A percentile compares a stretch with the other conserved stretches of the same genome.
Conservation (phyloP, 2,797 vertebrate species). For the Erithacus rubecula region DNA sequence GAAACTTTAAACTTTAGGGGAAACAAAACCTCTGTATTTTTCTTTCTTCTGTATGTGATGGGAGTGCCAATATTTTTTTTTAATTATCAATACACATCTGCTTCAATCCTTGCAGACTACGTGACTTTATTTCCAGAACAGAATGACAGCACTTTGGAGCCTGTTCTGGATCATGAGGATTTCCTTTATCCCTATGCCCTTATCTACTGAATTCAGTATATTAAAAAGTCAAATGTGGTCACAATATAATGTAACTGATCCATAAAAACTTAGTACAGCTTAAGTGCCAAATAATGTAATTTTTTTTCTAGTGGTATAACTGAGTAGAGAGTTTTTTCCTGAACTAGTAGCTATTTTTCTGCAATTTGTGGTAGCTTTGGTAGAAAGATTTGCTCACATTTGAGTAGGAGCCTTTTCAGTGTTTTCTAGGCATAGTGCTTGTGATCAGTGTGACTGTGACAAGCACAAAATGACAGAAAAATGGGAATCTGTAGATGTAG, state of each 20-base stretch:
- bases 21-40: not conserved
- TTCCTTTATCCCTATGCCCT: not conserved
- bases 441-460: not conserved
- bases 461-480: not conserved
- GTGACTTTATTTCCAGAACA: not conserved
- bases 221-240: not conserved
- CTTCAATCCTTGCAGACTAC: not conserved
- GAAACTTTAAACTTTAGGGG: not conserved
- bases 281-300: rapidly evolving
- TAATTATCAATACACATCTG: not conserved
- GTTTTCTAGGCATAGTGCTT: not conserved
- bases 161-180: not conserved
- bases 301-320: rapidly evolving
- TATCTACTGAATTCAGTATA: not conserved
- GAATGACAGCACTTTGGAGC: not conserved
- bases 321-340: not conserved
- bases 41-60: not conserved
- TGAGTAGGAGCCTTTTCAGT: not conserved
- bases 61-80: not conserved
- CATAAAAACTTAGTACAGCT: not conserved
- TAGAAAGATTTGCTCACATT: not conserved
- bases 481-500: not conserved
- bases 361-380: not conserved
- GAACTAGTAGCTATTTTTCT: not conserved
- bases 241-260: not conserved